Conservation (phyloP, 2,888 invertebrate genomes). For the Cybosia mesomella region DNA sequence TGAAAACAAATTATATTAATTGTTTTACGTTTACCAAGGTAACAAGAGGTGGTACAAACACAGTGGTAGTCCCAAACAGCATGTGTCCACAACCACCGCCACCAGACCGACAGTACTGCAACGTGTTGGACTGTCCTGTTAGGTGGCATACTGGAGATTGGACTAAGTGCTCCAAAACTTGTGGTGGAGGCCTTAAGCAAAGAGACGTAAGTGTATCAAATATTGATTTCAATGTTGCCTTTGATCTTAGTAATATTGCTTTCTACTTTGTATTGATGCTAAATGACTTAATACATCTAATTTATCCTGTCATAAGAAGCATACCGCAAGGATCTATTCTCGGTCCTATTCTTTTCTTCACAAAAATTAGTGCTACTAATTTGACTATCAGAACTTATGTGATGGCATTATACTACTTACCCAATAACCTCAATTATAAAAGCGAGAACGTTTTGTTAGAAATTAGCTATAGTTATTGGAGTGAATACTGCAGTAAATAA, state of each 20-base stretch:
- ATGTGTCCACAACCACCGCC: constrained; percentile 97
- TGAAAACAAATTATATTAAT: background rate
- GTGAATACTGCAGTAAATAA: background rate
- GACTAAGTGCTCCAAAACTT: constrained; percentile 97
- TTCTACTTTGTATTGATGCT: no score
- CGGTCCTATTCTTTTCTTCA: background rate
- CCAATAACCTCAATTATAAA: background rate
- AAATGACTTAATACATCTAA: no score
- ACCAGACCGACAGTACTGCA: constrained; percentile 95
- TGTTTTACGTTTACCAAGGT: constrained; percentile 81
- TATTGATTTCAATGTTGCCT: no score
- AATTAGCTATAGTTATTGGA: background rate
- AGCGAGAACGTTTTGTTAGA: background rate
- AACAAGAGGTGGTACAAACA: constrained; percentile 94
- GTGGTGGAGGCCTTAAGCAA: constrained; percentile 96
- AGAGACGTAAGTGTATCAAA: constrained; percentile 86
- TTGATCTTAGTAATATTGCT: no score
- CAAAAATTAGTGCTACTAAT: background rate
- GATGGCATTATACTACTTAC: background rate
- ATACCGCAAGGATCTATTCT: background rate
- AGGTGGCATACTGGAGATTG: constrained; percentile 95
- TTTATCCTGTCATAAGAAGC: background rate
- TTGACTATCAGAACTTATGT: background rate
- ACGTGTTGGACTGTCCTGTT: constrained; percentile 96
- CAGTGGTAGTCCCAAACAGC: constrained; percentile 96